Base-by-base conservation (phyloP, 2,797 vertebrate species). In the Pitangus sulphuratus region DNA sequence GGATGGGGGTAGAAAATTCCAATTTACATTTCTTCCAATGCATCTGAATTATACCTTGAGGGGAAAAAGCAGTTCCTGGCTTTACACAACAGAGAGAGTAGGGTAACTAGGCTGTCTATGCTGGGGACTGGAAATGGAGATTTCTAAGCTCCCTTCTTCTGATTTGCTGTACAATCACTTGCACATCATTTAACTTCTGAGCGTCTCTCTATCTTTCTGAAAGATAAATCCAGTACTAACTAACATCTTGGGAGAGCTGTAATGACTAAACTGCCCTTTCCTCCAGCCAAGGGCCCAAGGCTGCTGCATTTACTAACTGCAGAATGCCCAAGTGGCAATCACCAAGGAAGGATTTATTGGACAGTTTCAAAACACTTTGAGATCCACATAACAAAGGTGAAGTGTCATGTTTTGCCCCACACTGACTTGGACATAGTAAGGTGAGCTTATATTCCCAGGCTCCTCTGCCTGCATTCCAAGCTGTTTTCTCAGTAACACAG, bases 261-360 rank as follows among this genome's bases (percentile, higher is more conserved):
- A 54, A 84, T 84, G 54, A 62, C 48, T 69, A 24, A 89, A 79
- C 25, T 65, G 50, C 58, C 61, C 78, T 39, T 39, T 89, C 47
- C 68, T 83, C 47, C 60, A 68, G 84, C 60, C 82, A 75, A 75
- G 76, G 72, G 78, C 77, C 86, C 53, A 6, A 47, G 72, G 79
- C n/a, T 26, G n/a, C 66, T 81, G 35, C 54, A 30, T 30, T 47
- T 72, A 69, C 58, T 30, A 68, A 58, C 48, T 35, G 39, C 69
- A 86, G 45, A 70, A 74, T 22, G n/a, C 69, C 15, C 2, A 64
- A 54, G 61, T 9, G 53, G 71, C 47, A 22, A 33, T 33, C 37
- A 28, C 71, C 42, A 54, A 37, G 64, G 72, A 39, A 71, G 57
- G 60, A 57, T 42, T 74, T 64, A 64, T n/a, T 3, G 1, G 2